A percentile compares a stretch with the other conserved stretches of the same genome.
Conservation (phyloP, 2,888 invertebrate species). For the Drosophila nigricruria region DNA sequence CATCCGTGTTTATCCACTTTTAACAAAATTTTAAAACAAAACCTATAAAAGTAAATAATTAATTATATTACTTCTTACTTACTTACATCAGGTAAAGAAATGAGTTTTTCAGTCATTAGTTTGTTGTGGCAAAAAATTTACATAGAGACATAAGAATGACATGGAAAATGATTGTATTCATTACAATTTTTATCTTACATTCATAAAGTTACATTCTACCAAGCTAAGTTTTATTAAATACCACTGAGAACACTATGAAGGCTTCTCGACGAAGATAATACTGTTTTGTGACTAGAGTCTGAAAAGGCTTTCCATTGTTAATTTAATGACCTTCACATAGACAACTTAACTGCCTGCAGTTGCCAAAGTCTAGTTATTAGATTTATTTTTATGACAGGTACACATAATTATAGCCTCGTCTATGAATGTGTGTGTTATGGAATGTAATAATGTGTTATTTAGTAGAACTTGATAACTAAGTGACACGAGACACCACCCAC, state of each 20-base stretch:
- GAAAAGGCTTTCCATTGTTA: neutral
- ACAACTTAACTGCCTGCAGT: neutral
- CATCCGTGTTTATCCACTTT: too few species aligned
- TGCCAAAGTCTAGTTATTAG: neutral
- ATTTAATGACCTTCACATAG: neutral
- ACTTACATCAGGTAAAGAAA: too few species aligned
- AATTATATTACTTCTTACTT: too few species aligned
- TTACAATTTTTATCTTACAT: neutral
- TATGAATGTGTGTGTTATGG: slow-evolving; percentile 37
- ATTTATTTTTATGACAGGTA: neutral
- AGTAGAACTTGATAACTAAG: slow-evolving; percentile 50
- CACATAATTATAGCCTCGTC: slow-evolving; percentile 28
- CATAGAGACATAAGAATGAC: too few species aligned
- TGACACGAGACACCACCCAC: slow-evolving; percentile 17
- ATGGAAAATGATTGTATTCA: too few species aligned
- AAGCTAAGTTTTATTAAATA: neutral
- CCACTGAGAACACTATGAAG: neutral
- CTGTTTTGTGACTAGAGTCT: neutral
- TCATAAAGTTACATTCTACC: neutral
- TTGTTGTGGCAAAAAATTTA: too few species aligned
- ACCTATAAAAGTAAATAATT: too few species aligned
- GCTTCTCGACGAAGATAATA: neutral
- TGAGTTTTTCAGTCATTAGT: too few species aligned
- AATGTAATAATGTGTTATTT: slow-evolving; percentile 57
- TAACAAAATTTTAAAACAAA: too few species aligned